Percentiles rank a stretch among this genome's conserved stretches.
phyloP scores from a whole-genome alignment of 2,113 vertebrate genomes.

The Pangasianodon hypophthalmus region DNA sequence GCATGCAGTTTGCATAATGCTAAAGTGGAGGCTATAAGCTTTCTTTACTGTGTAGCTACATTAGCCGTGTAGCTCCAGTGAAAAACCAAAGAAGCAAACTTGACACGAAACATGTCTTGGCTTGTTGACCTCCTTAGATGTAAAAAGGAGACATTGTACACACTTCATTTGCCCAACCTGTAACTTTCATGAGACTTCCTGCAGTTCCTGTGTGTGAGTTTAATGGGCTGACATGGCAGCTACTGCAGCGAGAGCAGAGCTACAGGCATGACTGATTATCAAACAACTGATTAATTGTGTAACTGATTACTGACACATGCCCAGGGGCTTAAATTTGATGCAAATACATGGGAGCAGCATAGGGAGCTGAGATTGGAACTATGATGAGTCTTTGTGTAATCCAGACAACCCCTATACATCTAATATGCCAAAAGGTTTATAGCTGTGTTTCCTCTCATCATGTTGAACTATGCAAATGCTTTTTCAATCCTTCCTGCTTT shows the following conservation, averaged over 20 bases:
- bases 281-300: background rate
- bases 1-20: background rate
- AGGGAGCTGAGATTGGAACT: background rate
- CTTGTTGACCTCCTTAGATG: background rate
- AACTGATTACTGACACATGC: background rate
- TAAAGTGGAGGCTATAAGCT: background rate
- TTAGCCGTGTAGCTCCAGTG: background rate
- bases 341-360: background rate
- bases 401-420: background rate
- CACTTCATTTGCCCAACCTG: background rate
- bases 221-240: background rate
- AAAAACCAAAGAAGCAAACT: background rate
- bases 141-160: background rate
- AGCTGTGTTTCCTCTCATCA: background rate
- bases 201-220: background rate
- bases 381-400: background rate
- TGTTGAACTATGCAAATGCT: background rate
- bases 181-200: background rate
- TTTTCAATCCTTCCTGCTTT: background rate
- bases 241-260: background rate
- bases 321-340: background rate
- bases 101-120: background rate
- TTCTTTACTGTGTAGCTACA: background rate
- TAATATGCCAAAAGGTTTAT: background rate
- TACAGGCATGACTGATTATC: background rate